These are phyloP conservation scores for Morus bassanus DNA, from an alignment of 2,797 vertebrate species.

Conservation along the genomic window DNA sequence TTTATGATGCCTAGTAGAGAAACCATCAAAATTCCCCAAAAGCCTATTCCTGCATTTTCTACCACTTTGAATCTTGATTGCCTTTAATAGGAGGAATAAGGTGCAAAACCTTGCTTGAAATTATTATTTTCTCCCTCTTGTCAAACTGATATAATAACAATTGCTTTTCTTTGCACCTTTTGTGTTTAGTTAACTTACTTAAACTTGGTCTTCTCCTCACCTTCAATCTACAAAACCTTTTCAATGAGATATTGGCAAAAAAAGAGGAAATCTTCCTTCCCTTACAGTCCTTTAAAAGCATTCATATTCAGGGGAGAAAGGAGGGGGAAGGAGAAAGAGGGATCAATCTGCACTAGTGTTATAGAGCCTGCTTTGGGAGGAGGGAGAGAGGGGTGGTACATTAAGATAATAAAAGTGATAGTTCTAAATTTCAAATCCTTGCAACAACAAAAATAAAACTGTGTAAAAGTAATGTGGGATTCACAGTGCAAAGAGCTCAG, in stretches of 20 bases:
- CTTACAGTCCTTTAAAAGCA: neutral
- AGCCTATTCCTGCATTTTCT: neutral
- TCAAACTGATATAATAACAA: neutral
- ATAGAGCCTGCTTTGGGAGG: neutral
- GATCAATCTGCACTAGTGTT: neutral
- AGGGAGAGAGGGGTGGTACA: neutral
- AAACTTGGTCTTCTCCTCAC: neutral
- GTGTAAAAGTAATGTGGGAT: neutral
- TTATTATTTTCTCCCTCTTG: neutral
- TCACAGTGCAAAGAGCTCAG: neutral
- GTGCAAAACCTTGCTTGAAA: neutral
- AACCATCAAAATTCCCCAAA: neutral
- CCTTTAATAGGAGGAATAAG: neutral
- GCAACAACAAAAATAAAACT: neutral
- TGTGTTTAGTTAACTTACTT: neutral
- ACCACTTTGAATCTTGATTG: neutral
- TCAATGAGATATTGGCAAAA: neutral
- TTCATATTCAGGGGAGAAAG: neutral
- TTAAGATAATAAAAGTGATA: neutral
- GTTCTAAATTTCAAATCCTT: neutral
- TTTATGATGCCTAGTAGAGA: neutral
- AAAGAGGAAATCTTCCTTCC: neutral
- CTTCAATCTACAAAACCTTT: neutral
- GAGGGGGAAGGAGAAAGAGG: neutral
- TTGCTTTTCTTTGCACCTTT: neutral